Evolutionary conservation across 2,888 invertebrate species (phyloP), one percentile per base, ranked within the genome.

Genomic region (Hedya salicella): DNA sequence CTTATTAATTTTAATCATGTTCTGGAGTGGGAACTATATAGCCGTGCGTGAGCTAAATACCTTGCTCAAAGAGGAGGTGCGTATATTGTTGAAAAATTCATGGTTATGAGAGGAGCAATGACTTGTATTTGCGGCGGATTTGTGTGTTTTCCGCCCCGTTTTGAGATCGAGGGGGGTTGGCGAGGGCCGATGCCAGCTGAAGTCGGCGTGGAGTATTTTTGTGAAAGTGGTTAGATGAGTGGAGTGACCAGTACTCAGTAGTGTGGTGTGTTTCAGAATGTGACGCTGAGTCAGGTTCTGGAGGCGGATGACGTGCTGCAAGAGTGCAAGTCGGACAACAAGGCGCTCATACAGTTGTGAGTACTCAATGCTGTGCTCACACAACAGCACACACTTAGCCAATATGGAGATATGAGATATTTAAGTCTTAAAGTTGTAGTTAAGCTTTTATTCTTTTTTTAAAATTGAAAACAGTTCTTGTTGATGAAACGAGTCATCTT

Each of bases 241-340:
- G 57, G 32, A 16, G 57, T 57, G 57, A 46, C 32, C 44, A 53
- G 17, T 16, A 30, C 32, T 67, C 30, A 56, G 30, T 69, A 69
- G 71, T 71, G 70, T 73, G 65, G 71, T 65, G 54, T 79, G 78
- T 94, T 94, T 67, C 89, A 98, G 98, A 96, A 97, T 95, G 96
- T 97, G 73, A 97, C 96, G 65, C 93, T 99, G 71, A 95, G 95
- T 80, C 97, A 98, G 88, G 94, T 99, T 73, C 94, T 99, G 94
- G 97, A 98, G 85, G 97, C 98, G 85, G 98, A 98, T 83, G 98
- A 98, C 89, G 96, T 99, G 81, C 94, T 99, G 75, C 98, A 98
- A 88, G 98, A 99, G 94, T 98, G 98, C 89, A 97, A 97, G 92
- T 95, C 95, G 73, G 97, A 97, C 86, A 98, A 98, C 89, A 96